Conservation (phyloP, 2,797 vertebrate genomes). For the Lithobates pipiens region DNA sequence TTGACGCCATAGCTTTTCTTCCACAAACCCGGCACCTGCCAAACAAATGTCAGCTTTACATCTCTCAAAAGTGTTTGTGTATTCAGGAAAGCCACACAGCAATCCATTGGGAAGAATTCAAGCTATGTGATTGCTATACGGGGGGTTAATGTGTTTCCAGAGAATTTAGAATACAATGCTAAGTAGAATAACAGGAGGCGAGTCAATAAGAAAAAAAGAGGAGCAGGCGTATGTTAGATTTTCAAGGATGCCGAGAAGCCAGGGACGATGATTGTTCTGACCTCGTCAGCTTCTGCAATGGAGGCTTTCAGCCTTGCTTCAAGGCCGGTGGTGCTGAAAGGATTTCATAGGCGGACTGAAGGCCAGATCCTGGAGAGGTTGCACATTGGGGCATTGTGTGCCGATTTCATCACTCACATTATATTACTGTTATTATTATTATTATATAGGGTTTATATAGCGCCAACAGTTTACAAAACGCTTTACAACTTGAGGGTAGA, state of each 20-base stretch:
- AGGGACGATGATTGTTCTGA: conserved; percentile 16
- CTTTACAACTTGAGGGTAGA: no score
- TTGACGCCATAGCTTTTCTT: background rate
- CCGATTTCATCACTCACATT: background rate
- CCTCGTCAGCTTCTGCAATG: background rate
- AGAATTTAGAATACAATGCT: conserved; percentile 1
- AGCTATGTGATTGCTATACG: background rate
- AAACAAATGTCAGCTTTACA: background rate
- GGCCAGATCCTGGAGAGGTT: conserved; percentile 4
- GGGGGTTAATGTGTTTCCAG: background rate
- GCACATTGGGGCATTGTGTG: background rate
- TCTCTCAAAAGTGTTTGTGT: background rate
- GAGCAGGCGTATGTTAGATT: background rate
- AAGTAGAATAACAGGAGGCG: background rate
- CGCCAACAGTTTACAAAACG: no score
- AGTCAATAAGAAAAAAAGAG: conserved; percentile 1
- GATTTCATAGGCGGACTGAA: conserved; percentile 23
- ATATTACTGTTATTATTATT: background rate
- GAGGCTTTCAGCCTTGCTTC: conserved; percentile 35
- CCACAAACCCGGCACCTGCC: background rate
- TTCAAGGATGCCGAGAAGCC: conserved; percentile 3
- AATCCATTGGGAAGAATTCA: background rate
- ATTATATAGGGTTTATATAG: no score
- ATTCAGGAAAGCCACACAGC: background rate
- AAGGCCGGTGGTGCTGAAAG: conserved; percentile 10